Percentiles rank a stretch among this genome's conserved stretches.
phyloP scores from a whole-genome alignment of 2,888 invertebrate genomes.

The Punctoribates punctum region DNA sequence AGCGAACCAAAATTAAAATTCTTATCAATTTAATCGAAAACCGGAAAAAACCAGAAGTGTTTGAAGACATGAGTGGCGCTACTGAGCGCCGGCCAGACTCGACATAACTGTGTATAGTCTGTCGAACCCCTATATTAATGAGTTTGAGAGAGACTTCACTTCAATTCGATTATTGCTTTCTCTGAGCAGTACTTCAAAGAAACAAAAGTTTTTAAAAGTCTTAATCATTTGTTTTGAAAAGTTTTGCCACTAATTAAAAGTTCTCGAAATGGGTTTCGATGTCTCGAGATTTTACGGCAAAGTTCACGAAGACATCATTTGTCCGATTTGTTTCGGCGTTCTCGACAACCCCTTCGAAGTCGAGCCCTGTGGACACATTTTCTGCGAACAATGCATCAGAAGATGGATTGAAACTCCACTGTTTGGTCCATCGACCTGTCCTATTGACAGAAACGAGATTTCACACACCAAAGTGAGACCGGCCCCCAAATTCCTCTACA shows the following conservation, averaged over 20 bases:
- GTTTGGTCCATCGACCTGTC: conserved; percentile 40
- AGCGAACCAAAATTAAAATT: conserved; percentile 1
- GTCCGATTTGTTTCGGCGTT: conserved; percentile 42
- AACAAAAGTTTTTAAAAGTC: background rate
- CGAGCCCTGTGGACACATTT: conserved; percentile 38
- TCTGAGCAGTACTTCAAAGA: background rate
- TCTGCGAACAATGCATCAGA: conserved; percentile 39
- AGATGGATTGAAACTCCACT: conserved; percentile 39
- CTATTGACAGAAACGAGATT: conserved; percentile 36
- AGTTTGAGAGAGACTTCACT: background rate
- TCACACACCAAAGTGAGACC: conserved; percentile 32
- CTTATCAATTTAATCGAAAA: conserved; percentile 22
- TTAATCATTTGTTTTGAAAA: conserved; percentile 9
- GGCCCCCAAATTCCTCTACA: conserved; percentile 32
- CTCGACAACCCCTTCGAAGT: conserved; percentile 37
- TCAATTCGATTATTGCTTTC: background rate
- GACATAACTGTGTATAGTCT: conserved; percentile 1
- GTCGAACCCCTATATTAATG: background rate
- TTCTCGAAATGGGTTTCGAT: conserved; percentile 40
- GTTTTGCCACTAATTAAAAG: background rate
- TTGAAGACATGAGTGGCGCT: conserved; percentile 22
- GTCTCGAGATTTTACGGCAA: conserved; percentile 38
- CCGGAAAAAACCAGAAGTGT: conserved; percentile 23
- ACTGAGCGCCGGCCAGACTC: background rate
- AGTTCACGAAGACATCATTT: conserved; percentile 40